These are phyloP conservation scores for Romanogobio albipinnatus DNA, from an alignment of 2,113 vertebrate species.

Conservation along the genomic window DNA sequence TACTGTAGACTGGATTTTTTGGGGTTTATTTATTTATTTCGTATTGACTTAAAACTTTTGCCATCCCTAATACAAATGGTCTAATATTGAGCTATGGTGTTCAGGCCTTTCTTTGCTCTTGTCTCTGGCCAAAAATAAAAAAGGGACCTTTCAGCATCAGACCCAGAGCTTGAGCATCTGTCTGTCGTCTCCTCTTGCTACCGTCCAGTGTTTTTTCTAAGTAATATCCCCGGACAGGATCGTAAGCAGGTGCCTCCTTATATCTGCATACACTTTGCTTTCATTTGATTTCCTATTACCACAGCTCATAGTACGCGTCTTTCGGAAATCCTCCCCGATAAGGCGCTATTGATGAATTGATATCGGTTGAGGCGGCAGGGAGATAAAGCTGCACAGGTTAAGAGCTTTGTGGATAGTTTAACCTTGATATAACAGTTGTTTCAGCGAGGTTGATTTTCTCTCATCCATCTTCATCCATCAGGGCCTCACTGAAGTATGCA, in stretches of 20 bases:
- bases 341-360: constrained; percentile 81
- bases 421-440: constrained; percentile 99
- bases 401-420: constrained; percentile 87
- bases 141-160: neutral
- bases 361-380: constrained; percentile 73
- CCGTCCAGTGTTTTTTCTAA: constrained; percentile 68
- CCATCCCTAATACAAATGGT: too few relatives aligned
- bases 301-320: constrained; percentile 69
- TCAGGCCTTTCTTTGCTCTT: neutral
- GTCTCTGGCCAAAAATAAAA: neutral
- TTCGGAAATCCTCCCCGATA: constrained; percentile 64
- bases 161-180: neutral
- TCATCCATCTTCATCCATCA: constrained; percentile 98
- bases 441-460: constrained; percentile 88
- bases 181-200: constrained; percentile 7
- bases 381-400: constrained; percentile 82
- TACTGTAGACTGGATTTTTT: too few relatives aligned
- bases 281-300: constrained; percentile 75
- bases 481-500: constrained; percentile 87
- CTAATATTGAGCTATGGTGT: neutral
- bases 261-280: constrained; percentile 71
- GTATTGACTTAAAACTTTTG: neutral
- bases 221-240: constrained; percentile 74
- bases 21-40: too few relatives aligned
- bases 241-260: constrained; percentile 69